These are phyloP conservation scores for Plotosus lineatus DNA, from an alignment of 2,113 vertebrate genomes.

Conservation along the genomic window DNA sequence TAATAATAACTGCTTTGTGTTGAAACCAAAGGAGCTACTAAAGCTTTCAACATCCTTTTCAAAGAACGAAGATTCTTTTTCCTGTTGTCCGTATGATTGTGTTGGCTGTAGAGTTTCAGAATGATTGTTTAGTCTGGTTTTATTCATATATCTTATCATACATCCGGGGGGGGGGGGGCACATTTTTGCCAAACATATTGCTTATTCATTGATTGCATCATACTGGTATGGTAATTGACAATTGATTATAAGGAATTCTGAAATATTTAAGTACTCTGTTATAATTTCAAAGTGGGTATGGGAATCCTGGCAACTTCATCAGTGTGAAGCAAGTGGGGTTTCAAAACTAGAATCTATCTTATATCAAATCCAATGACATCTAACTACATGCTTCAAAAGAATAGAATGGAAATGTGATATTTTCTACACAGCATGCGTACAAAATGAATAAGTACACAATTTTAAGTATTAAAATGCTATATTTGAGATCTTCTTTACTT, in stretches of 20 bases:
- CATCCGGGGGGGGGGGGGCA: background rate
- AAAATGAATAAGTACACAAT: no score
- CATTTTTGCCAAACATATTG: background rate
- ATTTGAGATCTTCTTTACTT: no score
- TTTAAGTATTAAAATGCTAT: no score
- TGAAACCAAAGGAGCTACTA: conserved; percentile 6
- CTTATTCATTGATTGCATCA: background rate
- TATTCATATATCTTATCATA: background rate
- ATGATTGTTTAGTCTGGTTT: background rate
- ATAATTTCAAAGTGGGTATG: background rate
- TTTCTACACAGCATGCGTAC: background rate
- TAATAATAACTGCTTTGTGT: conserved; percentile 26
- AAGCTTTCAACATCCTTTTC: background rate
- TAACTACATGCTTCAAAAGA: background rate
- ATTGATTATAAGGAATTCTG: background rate
- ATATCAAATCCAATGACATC: background rate
- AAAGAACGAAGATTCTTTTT: background rate
- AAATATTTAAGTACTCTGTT: background rate
- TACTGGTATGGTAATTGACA: background rate
- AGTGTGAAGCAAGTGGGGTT: background rate
- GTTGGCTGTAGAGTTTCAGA: background rate
- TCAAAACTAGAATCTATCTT: background rate
- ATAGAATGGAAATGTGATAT: background rate
- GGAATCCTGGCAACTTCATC: background rate
- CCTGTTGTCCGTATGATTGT: conserved; percentile 1